Percentiles rank a stretch among this genome's conserved stretches.
These are phyloP conservation scores for Drosophila fuyamai DNA, from an alignment of 1,140 invertebrate genomes.

Conservation along the genomic window DNA sequence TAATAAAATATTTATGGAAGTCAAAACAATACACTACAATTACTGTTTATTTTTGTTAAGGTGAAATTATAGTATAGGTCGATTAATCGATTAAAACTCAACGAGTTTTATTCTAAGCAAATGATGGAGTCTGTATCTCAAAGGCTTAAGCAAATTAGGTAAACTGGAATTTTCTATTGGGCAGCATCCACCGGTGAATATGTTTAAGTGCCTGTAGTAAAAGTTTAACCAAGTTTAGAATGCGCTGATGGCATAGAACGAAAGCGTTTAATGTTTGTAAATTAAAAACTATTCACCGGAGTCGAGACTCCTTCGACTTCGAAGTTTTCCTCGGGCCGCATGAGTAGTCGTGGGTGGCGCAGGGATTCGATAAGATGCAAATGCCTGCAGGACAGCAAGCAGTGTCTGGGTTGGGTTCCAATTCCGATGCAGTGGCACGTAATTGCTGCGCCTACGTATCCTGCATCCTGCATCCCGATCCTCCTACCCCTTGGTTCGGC, in stretches of 20 bases:
- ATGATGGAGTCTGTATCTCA: neutral
- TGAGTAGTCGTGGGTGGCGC: neutral
- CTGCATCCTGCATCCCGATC: slow-evolving; percentile 12
- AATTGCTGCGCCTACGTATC: slow-evolving; percentile 74
- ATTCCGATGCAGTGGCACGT: slow-evolving; percentile 63
- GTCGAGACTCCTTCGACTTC: slow-evolving; percentile 14
- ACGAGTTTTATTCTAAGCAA: no score
- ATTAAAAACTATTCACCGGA: slow-evolving; percentile 44
- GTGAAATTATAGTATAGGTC: no score
- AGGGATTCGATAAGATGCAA: slow-evolving; percentile 69
- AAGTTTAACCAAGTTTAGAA: slow-evolving; percentile 1
- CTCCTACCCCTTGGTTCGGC: neutral
- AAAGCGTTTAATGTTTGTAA: slow-evolving; percentile 46
- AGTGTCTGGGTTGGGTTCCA: slow-evolving; percentile 3
- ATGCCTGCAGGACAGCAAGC: slow-evolving; percentile 68
- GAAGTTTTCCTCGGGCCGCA: slow-evolving; percentile 26
- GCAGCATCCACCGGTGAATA: neutral
- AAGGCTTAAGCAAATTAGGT: neutral
- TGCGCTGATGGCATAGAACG: neutral
- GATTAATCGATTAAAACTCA: no score
- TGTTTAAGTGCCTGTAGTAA: neutral
- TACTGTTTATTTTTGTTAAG: no score
- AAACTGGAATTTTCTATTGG: no score
- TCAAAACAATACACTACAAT: no score
- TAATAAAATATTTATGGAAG: neutral